Base-by-base conservation (phyloP, 2,797 vertebrate genomes). In the Rhynchotus rufescens region DNA sequence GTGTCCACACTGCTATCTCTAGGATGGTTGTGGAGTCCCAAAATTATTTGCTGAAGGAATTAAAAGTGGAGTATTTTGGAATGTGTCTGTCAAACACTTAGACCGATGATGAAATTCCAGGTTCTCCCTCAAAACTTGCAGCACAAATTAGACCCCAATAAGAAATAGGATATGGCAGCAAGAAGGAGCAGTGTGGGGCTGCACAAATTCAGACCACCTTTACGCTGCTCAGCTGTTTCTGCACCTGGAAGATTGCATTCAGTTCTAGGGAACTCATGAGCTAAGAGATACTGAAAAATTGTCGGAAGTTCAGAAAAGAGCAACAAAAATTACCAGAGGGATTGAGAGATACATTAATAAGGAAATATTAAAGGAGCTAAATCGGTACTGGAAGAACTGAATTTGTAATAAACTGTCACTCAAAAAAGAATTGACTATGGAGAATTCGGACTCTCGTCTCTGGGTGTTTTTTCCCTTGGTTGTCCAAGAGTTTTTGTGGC, bases 281-380 rank as follows among this genome's bases (percentile, higher is more conserved):
- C 34, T 64, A 86, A 60, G 32, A 94, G 74, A 65, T 94, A 79
- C n/a, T 94, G 94, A 94, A 95, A 96, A 94, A 95, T 83, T 83
- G 74, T 74, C 49, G 56, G 23, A 44, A 92, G 88, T 94, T 94
- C 92, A 95, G 94, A 93, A 67, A 94, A 94, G 64, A 96, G 90
- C 88, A 94, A 93, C 93, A 95, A 89, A 93, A 94, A 95, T 93
- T 94, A 94, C 74, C 95, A 84, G 87, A 88, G 60, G 90, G 67
- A 85, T 88, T 57, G 49, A 73, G 67, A 91, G 73, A 92, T 90
- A 93, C 13, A 88, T 94, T 95, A 95, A 74, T 90, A 92, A 94
- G 51, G 91, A 80, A 91, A 94, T 93, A 95, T 96, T 94, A 94
- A 95, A 93, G 84, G 52, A 71, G 36, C 86, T 93, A 93, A 92